These are phyloP conservation scores for Gracilinanus agilis DNA, from an alignment of 2,113 vertebrate genomes.

Conservation along the genomic window DNA sequence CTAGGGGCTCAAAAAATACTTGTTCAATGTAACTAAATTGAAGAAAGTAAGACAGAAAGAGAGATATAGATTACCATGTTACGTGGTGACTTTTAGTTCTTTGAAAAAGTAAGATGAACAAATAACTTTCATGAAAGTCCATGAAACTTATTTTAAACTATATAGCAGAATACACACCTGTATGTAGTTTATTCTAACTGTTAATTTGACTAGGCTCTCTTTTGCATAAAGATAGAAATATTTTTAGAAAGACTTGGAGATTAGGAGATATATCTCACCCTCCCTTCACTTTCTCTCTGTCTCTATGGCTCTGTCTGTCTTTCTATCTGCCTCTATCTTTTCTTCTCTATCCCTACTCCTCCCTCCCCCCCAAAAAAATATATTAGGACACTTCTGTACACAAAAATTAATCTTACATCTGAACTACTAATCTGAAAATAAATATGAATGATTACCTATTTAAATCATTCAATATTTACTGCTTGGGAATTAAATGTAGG, in stretches of 20 bases:
- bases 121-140: slow-evolving; percentile 24
- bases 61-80: slow-evolving; percentile 18
- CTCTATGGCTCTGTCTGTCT: too few species aligned
- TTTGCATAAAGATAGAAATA: background rate
- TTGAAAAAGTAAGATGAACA: slow-evolving; percentile 35
- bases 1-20: slow-evolving; percentile 14
- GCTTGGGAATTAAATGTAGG: too few species aligned
- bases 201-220: background rate
- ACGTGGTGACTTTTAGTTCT: background rate
- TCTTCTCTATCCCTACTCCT: too few species aligned
- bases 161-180: background rate
- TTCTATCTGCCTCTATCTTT: too few species aligned
- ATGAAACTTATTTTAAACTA: background rate
- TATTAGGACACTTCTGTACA: background rate
- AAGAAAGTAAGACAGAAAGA: slow-evolving; percentile 20
- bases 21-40: background rate
- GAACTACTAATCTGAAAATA: slow-evolving; percentile 21
- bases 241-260: background rate
- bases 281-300: too few species aligned
- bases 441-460: background rate
- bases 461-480: too few species aligned
- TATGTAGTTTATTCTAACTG: background rate
- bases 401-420: slow-evolving; percentile 21
- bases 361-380: too few species aligned
- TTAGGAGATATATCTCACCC: too few species aligned